Conservation (phyloP, 2,113 vertebrate genomes). For the Chrysemys picta region DNA sequence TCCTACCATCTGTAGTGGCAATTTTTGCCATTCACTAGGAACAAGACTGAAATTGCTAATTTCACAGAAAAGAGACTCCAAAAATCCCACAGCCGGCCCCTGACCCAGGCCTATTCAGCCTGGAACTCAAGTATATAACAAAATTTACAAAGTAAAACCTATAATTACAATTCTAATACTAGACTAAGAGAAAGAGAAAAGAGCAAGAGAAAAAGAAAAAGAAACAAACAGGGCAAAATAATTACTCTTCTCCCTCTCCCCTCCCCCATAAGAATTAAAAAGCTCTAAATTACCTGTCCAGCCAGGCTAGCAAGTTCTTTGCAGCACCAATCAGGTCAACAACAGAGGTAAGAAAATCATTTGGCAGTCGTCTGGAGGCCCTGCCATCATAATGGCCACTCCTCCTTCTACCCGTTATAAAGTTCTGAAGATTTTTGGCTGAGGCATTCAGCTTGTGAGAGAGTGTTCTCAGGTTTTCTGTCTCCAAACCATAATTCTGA, state of each 20-base stretch:
- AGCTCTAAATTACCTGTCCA: constrained; percentile 87
- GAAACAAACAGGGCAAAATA: not conserved
- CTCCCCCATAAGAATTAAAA: not conserved
- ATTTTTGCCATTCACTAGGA: not conserved
- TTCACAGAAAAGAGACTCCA: not conserved
- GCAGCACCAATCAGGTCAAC: constrained; percentile 92
- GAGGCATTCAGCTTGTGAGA: constrained; percentile 92
- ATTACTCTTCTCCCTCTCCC: not conserved
- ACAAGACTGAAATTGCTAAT: not conserved
- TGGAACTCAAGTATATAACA: not conserved
- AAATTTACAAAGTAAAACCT: not conserved
- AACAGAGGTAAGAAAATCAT: constrained; percentile 90
- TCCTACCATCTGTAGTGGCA: not conserved
- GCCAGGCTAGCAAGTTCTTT: constrained; percentile 92
- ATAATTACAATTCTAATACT: not conserved
- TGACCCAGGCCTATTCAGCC: not conserved
- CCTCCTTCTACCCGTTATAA: constrained; percentile 89
- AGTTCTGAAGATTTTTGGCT: constrained; percentile 94
- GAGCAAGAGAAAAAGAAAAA: not conserved
- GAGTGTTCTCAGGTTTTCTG: constrained; percentile 90
- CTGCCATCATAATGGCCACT: constrained; percentile 89
- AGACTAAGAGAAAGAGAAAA: not conserved
- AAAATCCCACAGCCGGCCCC: not conserved
- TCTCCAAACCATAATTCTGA: constrained; percentile 92
- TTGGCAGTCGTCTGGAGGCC: constrained; percentile 88